A percentile compares a stretch with the other conserved stretches of the same genome.
Conservation (phyloP, 2,888 invertebrate genomes). For the Microctonus brassicae region DNA sequence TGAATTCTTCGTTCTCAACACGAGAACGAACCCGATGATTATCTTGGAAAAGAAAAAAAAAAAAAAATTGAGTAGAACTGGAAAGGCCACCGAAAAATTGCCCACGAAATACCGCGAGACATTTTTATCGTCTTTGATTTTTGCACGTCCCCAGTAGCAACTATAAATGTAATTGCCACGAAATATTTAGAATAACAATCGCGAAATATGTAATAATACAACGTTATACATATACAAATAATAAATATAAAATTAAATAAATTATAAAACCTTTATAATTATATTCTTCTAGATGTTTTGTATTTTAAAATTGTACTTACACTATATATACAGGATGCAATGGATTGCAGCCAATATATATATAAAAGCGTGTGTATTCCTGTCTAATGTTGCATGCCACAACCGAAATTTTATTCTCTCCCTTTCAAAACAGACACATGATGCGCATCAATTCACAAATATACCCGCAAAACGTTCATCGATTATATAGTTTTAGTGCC, state of each 20-base stretch:
- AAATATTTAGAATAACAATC: conserved; percentile 56
- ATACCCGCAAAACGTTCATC: no score
- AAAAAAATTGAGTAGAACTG: conserved; percentile 39
- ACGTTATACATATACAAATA: no score
- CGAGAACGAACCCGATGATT: conserved; percentile 42
- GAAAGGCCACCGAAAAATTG: conserved; percentile 65
- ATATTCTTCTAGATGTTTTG: conserved; percentile 10
- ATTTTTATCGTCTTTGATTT: conserved; percentile 55
- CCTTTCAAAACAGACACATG: no score
- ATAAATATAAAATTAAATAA: background rate
- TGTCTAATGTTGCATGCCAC: no score
- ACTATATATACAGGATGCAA: no score
- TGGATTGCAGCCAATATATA: no score
- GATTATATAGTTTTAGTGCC: no score
- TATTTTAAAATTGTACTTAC: no score
- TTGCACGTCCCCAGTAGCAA: conserved; percentile 47
- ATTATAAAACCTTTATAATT: no score
- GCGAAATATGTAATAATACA: background rate
- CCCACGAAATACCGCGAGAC: conserved; percentile 57
- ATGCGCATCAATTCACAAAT: no score
- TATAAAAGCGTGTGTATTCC: no score
- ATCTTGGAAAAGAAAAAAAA: conserved; percentile 39
- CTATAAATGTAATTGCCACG: conserved; percentile 58
- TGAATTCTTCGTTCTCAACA: conserved; percentile 28
- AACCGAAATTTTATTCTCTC: no score